These are phyloP conservation scores for Melanotaenia parkinsoni DNA, from an alignment of 2,797 vertebrate species.

Conservation along the genomic window DNA sequence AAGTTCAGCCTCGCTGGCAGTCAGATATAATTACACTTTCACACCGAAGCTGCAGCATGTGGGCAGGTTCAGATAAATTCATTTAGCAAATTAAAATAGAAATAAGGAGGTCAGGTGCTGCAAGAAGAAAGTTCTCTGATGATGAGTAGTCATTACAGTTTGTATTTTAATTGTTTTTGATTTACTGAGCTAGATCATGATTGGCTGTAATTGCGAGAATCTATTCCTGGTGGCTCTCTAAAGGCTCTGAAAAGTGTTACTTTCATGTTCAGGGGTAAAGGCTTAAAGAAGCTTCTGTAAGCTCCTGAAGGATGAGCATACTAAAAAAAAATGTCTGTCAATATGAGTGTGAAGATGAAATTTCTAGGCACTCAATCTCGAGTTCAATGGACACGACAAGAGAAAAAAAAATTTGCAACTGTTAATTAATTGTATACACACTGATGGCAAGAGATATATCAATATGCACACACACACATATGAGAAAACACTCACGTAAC, in stretches of 20 bases:
- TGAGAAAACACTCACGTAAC: slow-evolving; percentile 2
- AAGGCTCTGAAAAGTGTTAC: slow-evolving; percentile 24
- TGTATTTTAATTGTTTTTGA: slow-evolving; percentile 58
- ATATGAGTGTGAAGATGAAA: background rate
- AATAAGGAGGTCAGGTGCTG: slow-evolving; percentile 31
- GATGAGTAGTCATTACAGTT: slow-evolving; percentile 40
- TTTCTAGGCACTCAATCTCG: slow-evolving; percentile 7
- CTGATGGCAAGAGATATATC: background rate
- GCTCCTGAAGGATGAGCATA: background rate
- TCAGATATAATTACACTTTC: slow-evolving; percentile 35
- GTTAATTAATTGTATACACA: slow-evolving; percentile 22
- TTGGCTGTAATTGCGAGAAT: slow-evolving; percentile 46
- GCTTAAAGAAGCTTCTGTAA: background rate
- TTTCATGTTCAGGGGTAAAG: slow-evolving; percentile 13
- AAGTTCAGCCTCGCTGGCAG: slow-evolving; percentile 3
- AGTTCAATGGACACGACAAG: slow-evolving; percentile 44
- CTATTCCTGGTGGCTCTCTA: slow-evolving; percentile 30
- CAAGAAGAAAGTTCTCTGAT: slow-evolving; percentile 26
- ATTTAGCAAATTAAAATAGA: slow-evolving; percentile 44
- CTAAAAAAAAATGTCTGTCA: background rate
- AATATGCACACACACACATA: background rate
- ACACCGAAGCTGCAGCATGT: slow-evolving; percentile 13
- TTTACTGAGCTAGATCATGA: slow-evolving; percentile 48
- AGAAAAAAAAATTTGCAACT: slow-evolving; percentile 7
- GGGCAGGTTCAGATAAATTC: slow-evolving; percentile 26